A percentile compares a stretch with the other conserved stretches of the same genome.
These are phyloP conservation scores for Choristoneura fumiferana DNA, from an alignment of 1,140 invertebrate genomes.

Conservation along the genomic window DNA sequence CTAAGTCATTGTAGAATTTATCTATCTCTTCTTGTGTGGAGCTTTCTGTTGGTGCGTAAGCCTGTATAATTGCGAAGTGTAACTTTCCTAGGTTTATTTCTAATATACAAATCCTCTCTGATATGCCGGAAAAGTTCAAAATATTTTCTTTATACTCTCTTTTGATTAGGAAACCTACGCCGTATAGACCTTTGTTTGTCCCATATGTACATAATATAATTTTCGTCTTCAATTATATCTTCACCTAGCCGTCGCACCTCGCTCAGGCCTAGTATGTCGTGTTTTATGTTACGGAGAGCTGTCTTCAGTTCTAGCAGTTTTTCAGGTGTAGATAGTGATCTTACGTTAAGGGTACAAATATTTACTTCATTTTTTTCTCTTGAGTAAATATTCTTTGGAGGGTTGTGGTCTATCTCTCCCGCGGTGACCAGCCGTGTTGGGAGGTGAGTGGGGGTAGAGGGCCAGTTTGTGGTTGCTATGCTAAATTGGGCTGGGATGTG, in stretches of 20 bases:
- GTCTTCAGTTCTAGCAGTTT: neutral
- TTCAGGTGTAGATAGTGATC: neutral
- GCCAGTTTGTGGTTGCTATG: slow-evolving; percentile 19
- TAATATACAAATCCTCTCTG: neutral
- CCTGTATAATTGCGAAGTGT: neutral
- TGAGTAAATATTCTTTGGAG: slow-evolving; percentile 19
- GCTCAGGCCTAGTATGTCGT: neutral
- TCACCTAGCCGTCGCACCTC: neutral
- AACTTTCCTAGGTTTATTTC: neutral
- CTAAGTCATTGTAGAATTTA: too few species aligned
- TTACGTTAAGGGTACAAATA: neutral
- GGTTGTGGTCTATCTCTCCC: slow-evolving; percentile 31
- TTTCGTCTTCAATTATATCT: neutral
- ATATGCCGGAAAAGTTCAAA: neutral
- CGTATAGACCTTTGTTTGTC: neutral
- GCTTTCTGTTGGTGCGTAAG: neutral
- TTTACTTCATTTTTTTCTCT: neutral
- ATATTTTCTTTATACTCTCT: neutral
- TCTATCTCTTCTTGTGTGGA: neutral
- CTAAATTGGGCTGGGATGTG: neutral
- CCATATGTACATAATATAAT: neutral
- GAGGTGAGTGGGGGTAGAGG: too few species aligned
- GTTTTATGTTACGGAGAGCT: neutral
- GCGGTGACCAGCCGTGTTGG: slow-evolving; percentile 36
- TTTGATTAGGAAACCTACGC: neutral